Evolutionary conservation across 92 coral and sea anemone species (phyloP), one percentile per base, ranked within the genome.

Genomic region (Parazoanthus atlanticus): DNA sequence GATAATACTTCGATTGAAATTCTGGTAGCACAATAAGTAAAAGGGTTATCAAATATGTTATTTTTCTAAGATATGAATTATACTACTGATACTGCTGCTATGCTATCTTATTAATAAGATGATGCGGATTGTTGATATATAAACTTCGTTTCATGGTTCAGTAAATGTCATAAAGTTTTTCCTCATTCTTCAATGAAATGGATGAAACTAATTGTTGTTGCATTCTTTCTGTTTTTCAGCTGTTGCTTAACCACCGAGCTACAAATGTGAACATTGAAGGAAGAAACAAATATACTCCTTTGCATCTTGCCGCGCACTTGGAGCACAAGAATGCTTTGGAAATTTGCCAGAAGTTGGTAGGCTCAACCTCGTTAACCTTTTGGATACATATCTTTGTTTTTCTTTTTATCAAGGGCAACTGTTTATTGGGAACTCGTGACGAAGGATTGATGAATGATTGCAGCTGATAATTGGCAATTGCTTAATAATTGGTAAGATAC

Each of bases 201-300:
- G 58, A 13, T 52, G 58, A 52, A 13, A 52, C 58, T 2, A 40
- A 43, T 26, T 13, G 32, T 61, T 56, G 25, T 33, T 61, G 70
- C 58, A n/a, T 85, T 2, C n/a, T 34, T 78, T 30, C n/a, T n/a
- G n/a, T 28, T 29, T 70, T 58, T 5, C 5, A 95, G 98, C 90
- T 89, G 56, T 80, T 95, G 74, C 93, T 95, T 26, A 84, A 86
- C 82, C 96, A 95, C 70, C 87, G 92, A 80, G 54, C 74, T 15
- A 91, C 98, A 49, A 94, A 92, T 70, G 96, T 95, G 25, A 95
- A 92, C 76, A 86, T 95, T 47, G 98, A 95, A 67, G 98, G 98
- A 67, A 85, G 98, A 56, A 93, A 89, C 81, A 95, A 89, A 28
- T 93, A 95, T 81, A 95, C 98, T 25, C 98, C 98, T 4, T 58